Base-by-base conservation (phyloP, 2,797 vertebrate genomes). In the Semotilus atromaculatus region DNA sequence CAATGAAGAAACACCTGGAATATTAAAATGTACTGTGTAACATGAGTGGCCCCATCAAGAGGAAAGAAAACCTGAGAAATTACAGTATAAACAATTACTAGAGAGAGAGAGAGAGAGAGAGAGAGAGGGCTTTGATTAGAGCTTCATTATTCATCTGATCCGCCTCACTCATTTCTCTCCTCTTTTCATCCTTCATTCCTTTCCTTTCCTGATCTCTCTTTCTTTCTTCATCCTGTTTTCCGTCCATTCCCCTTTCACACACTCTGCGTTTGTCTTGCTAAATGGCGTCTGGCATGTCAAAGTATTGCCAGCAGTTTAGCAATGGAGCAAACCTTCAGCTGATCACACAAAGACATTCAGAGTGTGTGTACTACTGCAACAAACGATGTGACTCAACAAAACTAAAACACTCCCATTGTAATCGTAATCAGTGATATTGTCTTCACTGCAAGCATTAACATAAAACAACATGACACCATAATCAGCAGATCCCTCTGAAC, bases 1-100 rank as follows among this genome's bases (percentile, higher is more conserved):
- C 62, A 31, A 8, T 31, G 14, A 64, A 64, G 14, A 64, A 18
- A 64, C 16, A 18, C 16, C 16, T 31, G 29, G 29, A 31, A 60
- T 60, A 26, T 60, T 60, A 5, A 26, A 26, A 60, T 26, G 11
- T 7, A 16, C 14, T 31, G 60, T 14, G 3, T 31, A 64, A 31
- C 14, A 64, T 18, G 14, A 31, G 26, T 31, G 26, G 26, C 4
- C 13, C 26, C 5, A 2, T 34, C 19, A 34, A 34, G 45, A 23
- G 16, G 14, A 86, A 88, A 84, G 86, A 86, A 88, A 89, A 85
- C 79, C 74, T 82, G 78, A 89, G 58, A 55, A 87, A 86, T 84
- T 82, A 82, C 68, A 71, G 34, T 80, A 83, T 83, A 76, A 72
- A 84, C 81, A 79, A 75, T 29, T 71, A 60, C 51, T 60, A 73